Evolutionary conservation across 2,888 invertebrate species (phyloP).

Genomic region (Cataglyphis cursor): DNA sequence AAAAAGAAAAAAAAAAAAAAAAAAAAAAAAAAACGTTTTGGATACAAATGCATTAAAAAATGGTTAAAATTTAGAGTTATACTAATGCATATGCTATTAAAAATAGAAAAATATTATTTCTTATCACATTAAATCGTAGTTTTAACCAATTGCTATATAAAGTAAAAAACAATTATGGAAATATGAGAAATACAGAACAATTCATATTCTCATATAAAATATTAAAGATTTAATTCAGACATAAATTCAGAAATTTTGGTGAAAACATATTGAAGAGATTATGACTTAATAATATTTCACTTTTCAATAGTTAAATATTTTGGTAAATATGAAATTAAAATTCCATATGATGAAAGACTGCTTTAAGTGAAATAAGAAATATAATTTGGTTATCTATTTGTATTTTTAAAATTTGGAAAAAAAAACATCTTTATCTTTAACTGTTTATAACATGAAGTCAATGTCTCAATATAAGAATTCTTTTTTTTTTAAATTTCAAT

Average conservation of each 20-base stretch:
- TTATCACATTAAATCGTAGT: not conserved
- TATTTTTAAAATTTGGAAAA: not conserved
- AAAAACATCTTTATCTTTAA: not conserved
- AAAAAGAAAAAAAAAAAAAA: constrained; percentile 56
- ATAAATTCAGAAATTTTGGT: not conserved
- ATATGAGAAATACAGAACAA: not conserved
- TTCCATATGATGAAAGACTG: not conserved
- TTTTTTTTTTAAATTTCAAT: not conserved
- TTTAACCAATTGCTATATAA: not conserved
- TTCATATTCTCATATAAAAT: not conserved
- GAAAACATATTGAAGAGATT: not conserved
- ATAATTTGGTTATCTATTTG: not conserved
- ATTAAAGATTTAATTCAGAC: not conserved
- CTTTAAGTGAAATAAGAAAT: not conserved
- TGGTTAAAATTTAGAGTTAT: not conserved
- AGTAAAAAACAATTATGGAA: not conserved
- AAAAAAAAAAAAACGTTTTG: constrained; percentile 49
- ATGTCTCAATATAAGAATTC: not conserved
- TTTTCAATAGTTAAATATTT: not conserved
- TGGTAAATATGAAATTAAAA: not conserved
- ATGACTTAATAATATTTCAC: not conserved
- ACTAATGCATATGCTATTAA: not conserved
- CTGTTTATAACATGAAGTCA: not conserved
- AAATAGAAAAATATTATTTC: not conserved
- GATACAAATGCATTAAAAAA: not conserved